These are phyloP conservation scores for Molothrus aeneus DNA, from an alignment of 2,797 vertebrate species.

Conservation along the genomic window DNA sequence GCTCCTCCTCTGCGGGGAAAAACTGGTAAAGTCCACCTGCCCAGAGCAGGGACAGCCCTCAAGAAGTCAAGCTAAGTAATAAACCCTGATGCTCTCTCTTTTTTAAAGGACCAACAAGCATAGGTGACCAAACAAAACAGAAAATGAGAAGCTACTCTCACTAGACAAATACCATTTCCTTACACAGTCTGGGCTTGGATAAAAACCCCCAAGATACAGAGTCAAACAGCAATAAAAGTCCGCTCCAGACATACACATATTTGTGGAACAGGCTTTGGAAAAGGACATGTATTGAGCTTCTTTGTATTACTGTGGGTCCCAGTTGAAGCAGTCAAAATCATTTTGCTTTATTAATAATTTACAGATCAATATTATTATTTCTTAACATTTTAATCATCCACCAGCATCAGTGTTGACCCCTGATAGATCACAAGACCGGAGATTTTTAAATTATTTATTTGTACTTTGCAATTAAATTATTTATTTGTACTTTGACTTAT, in stretches of 20 bases:
- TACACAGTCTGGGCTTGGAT: neutral
- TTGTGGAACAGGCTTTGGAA: neutral
- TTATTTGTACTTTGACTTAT: neutral
- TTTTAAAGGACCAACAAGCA: neutral
- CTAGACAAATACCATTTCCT: neutral
- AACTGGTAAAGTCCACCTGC: neutral
- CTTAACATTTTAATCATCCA: neutral
- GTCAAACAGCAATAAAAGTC: neutral
- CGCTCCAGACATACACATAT: neutral
- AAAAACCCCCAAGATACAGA: neutral
- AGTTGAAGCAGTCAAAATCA: neutral
- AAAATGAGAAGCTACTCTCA: neutral
- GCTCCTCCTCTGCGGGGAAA: slow-evolving; percentile 72
- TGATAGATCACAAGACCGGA: neutral
- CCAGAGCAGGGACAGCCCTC: neutral
- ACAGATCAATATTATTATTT: neutral
- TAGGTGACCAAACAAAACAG: neutral
- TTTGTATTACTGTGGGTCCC: neutral
- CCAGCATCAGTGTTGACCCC: neutral
- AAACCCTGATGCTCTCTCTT: neutral
- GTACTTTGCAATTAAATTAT: neutral
- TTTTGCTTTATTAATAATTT: neutral
- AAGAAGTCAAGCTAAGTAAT: neutral
- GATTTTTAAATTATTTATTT: neutral
- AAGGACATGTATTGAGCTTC: neutral